phyloP scores from a whole-genome alignment of 2,113 vertebrate genomes.

The human region GRCh38 chr4:53544501-53545000 shows the following conservation, averaged over 20 bases:
- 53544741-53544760: accelerated
- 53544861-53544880: not conserved
- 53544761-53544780: not conserved
- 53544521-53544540: not conserved
- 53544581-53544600: not conserved
- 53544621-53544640: accelerated
- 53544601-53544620: not conserved
- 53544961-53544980: not conserved
- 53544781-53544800: not conserved
- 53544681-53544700: not conserved
- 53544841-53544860: not conserved
- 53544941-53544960: accelerated
- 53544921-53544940: accelerated
- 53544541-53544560: not conserved
- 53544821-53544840: not conserved
- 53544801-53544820: not conserved
- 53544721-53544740: not conserved
- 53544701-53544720: not conserved
- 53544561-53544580: not conserved
- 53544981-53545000: not conserved
- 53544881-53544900: not conserved
- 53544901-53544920: not conserved
- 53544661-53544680: not conserved
- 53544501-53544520: not conserved
- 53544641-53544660: not conserved